Percentiles rank a stretch among this genome's conserved stretches.
These are phyloP conservation scores for Clarias platycephalus DNA, from an alignment of 2,797 vertebrate species.

Conservation along the genomic window DNA sequence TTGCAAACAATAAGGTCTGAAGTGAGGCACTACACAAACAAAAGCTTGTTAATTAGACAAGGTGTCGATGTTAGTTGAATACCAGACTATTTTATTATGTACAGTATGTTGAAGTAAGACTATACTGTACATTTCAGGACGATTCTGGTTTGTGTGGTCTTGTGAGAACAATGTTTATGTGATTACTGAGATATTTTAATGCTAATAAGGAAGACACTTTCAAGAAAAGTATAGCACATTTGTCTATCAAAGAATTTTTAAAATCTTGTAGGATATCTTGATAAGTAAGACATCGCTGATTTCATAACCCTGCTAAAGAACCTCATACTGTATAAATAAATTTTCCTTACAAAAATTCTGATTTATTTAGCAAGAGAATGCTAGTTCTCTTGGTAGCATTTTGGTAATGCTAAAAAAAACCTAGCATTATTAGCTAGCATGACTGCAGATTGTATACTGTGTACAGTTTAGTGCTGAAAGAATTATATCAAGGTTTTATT, in stretches of 20 bases:
- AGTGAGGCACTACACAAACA: neutral
- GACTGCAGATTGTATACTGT: neutral
- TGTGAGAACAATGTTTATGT: neutral
- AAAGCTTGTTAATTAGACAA: neutral
- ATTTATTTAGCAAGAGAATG: neutral
- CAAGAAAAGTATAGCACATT: neutral
- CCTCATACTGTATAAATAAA: neutral
- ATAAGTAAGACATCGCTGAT: neutral
- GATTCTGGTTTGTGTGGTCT: neutral
- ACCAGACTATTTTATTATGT: neutral
- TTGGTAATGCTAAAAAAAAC: neutral
- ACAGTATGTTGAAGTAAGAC: neutral
- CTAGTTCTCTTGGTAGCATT: neutral
- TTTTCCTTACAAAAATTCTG: neutral
- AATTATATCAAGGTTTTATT: neutral
- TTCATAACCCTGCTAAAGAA: neutral
- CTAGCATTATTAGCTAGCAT: neutral
- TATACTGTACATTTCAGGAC: neutral
- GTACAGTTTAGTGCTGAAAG: neutral
- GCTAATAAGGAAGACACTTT: neutral
- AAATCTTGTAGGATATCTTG: neutral
- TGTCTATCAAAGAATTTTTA: too few species aligned
- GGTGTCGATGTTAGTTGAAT: neutral
- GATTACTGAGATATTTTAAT: neutral
- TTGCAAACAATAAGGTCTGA: neutral